A percentile compares a stretch with the other conserved stretches of the same genome.
Evolutionary conservation across 2,797 vertebrate species (phyloP).

Genomic region (Pangasius larnaudii): DNA sequence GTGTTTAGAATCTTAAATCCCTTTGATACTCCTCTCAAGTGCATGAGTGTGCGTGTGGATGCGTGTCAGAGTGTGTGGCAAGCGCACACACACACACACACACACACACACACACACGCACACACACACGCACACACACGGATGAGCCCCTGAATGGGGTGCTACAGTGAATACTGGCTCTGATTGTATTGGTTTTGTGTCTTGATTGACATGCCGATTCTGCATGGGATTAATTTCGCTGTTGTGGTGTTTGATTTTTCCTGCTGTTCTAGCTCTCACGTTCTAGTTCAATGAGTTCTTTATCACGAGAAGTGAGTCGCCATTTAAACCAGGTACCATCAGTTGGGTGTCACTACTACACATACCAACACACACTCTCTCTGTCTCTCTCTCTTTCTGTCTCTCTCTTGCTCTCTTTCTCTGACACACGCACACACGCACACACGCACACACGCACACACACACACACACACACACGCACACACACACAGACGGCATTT

Average conservation of each 20-base stretch:
- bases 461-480: not conserved
- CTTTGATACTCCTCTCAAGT: constrained; percentile 4
- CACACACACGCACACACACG: not conserved
- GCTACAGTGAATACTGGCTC: not conserved
- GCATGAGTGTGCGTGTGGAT: constrained; percentile 29
- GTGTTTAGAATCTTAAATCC: not conserved
- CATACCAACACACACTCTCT: constrained; percentile 3
- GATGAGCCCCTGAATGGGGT: not conserved
- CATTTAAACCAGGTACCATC: constrained; percentile 95
- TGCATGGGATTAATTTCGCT: constrained; percentile 80
- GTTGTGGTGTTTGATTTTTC: constrained; percentile 68
- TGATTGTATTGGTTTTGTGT: constrained; percentile 30
- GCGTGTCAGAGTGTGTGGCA: constrained; percentile 48
- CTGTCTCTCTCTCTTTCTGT: constrained; percentile 25
- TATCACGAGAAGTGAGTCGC: constrained; percentile 98
- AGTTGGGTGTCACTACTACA: constrained; percentile 71
- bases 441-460: not conserved
- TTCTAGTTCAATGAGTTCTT: constrained; percentile 98
- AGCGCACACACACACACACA: too few species aligned
- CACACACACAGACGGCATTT: constrained; percentile 2
- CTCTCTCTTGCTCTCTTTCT: constrained; percentile 26
- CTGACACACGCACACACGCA: not conserved
- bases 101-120: too few species aligned
- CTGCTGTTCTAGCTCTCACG: constrained; percentile 93
- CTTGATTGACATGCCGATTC: constrained; percentile 45